Evolutionary conservation across 1,140 invertebrate species (phyloP).

Genomic region (Psix sp.): DNA sequence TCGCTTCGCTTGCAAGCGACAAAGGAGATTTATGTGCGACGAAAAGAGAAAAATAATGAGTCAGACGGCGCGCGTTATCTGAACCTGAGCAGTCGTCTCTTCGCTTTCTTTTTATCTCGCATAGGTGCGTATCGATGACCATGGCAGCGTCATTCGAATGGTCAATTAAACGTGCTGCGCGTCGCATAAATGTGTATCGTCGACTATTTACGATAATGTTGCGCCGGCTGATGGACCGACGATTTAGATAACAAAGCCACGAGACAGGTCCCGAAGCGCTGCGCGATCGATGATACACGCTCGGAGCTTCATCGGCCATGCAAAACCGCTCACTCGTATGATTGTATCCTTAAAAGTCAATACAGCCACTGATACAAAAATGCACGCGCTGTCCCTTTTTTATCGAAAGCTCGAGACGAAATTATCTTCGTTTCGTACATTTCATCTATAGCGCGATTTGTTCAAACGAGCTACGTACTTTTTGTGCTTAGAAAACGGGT

Average conservation of each 20-base stretch:
- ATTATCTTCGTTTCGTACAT: too few relatives aligned
- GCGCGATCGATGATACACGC: slow-evolving; percentile 58
- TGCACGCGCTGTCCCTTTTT: slow-evolving; percentile 5
- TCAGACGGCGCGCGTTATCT: slow-evolving; percentile 39
- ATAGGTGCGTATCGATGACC: slow-evolving; percentile 58
- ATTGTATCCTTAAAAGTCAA: slow-evolving; percentile 59
- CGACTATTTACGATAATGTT: slow-evolving; percentile 64
- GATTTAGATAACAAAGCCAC: slow-evolving; percentile 65
- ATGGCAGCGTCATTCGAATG: slow-evolving; percentile 57
- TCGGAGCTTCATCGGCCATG: slow-evolving; percentile 56
- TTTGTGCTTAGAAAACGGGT: too few relatives aligned
- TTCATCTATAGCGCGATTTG: too few relatives aligned
- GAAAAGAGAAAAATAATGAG: slow-evolving; percentile 42
- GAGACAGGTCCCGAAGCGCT: slow-evolving; percentile 60
- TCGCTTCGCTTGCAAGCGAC: slow-evolving; percentile 3
- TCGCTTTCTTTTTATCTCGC: slow-evolving; percentile 58
- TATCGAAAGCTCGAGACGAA: too few relatives aligned
- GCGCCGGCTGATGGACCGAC: slow-evolving; percentile 61
- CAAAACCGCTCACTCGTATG: slow-evolving; percentile 55
- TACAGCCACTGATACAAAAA: slow-evolving; percentile 11
- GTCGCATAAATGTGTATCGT: slow-evolving; percentile 59
- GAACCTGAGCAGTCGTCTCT: slow-evolving; percentile 34
- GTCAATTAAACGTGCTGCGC: slow-evolving; percentile 59
- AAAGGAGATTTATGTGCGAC: slow-evolving; percentile 22
- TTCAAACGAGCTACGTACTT: too few relatives aligned